Conservation (phyloP, 1,140 invertebrate species). For the Physella acuta region DNA sequence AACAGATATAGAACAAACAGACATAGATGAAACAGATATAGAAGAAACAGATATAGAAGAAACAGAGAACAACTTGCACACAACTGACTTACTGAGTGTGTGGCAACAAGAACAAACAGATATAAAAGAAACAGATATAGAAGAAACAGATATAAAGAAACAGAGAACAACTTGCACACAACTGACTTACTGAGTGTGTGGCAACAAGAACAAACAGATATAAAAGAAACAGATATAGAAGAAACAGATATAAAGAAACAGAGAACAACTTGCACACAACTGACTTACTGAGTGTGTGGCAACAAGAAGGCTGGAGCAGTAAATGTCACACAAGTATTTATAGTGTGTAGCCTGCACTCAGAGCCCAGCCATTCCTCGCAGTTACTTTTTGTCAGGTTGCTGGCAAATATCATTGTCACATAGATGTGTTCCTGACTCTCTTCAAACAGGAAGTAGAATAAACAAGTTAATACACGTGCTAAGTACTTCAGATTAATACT, state of each 20-base stretch:
- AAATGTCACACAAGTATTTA: conserved; percentile 51
- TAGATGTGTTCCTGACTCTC: no score
- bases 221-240: background rate
- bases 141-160: background rate
- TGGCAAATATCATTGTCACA: conserved; percentile 46
- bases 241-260: background rate
- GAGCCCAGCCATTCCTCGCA: conserved; percentile 34
- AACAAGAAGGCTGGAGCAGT: conserved; percentile 46
- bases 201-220: conserved; percentile 38
- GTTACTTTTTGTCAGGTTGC: conserved; percentile 43
- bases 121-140: background rate
- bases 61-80: no score
- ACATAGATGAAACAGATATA: background rate
- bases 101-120: no score
- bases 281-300: conserved; percentile 44
- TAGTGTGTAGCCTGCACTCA: conserved; percentile 12
- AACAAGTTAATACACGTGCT: no score
- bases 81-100: no score
- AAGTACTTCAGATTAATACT: no score
- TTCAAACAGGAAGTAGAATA: no score
- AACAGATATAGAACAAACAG: background rate
- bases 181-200: conserved; percentile 41
- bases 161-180: background rate
- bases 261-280: background rate
- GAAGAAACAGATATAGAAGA: background rate